These are phyloP conservation scores for Yponomeuta malinellus DNA, from an alignment of 2,888 invertebrate species.

Conservation along the genomic window DNA sequence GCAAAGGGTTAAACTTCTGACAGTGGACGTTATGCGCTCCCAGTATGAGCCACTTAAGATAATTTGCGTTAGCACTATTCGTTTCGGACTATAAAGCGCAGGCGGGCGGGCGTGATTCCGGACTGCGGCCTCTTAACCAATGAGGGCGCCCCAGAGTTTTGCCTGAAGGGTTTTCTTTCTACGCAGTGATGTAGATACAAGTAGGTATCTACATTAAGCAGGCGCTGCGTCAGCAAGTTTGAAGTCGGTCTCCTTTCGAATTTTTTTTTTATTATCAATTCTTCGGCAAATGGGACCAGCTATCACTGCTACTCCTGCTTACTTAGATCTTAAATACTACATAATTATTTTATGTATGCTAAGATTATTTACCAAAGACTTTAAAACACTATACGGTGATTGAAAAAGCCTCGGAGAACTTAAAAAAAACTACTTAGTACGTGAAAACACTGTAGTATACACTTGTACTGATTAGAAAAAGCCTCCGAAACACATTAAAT, in stretches of 20 bases:
- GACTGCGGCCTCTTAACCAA: conserved; percentile 4
- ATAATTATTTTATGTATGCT: not conserved
- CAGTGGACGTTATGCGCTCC: not conserved
- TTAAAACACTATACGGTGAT: not conserved
- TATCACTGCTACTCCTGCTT: no score
- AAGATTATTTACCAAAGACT: not conserved
- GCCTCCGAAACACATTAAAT: no score
- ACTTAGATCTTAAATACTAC: not conserved
- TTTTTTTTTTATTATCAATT: no score
- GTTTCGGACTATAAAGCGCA: conserved; percentile 26
- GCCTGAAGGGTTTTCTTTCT: not conserved
- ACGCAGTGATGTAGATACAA: not conserved
- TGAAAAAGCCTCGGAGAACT: not conserved
- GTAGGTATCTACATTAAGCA: not conserved
- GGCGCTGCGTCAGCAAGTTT: no score
- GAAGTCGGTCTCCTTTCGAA: no score
- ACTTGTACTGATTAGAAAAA: no score
- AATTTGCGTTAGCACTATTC: conserved; percentile 26
- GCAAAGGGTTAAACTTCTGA: no score
- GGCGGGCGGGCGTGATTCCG: conserved; percentile 23
- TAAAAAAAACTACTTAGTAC: no score
- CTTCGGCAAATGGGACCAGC: no score
- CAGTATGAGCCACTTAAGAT: conserved; percentile 24
- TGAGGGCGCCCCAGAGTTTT: not conserved
- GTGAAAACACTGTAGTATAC: no score